Percentiles rank a stretch among this genome's conserved stretches.
phyloP scores from a whole-genome alignment of 2,113 vertebrate genomes.

The Zootoca vivipara region DNA sequence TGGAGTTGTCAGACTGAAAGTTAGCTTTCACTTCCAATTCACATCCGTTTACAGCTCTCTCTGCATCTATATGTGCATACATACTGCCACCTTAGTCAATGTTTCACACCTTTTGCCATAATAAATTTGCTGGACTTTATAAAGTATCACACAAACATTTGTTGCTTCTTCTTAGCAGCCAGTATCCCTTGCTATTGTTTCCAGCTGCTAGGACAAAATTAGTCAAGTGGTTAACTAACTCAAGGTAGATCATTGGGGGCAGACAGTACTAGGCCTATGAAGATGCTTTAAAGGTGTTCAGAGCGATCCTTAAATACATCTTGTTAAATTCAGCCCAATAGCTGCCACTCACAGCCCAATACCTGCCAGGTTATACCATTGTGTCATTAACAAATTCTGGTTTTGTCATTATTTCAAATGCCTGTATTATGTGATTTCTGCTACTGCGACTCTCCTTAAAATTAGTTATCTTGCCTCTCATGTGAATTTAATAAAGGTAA shows the following conservation, averaged over 20 bases:
- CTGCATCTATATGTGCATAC: neutral
- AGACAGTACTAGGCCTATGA: no score
- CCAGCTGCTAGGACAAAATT: no score
- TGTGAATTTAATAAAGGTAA: neutral
- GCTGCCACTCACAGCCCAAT: no score
- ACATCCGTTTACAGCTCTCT: neutral
- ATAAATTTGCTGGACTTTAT: no score
- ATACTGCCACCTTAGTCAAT: neutral
- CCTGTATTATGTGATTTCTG: neutral
- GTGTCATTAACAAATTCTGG: neutral
- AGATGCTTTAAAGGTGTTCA: neutral
- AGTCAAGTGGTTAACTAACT: no score
- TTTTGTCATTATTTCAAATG: rapidly evolving
- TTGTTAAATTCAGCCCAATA: neutral
- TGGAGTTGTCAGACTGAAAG: neutral
- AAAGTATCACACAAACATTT: no score
- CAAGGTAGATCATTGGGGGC: no score
- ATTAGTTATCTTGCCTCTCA: neutral
- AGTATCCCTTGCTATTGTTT: no score
- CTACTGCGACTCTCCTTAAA: neutral
- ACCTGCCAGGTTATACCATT: neutral
- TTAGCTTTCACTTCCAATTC: neutral
- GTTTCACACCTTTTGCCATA: no score
- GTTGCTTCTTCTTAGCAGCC: no score
- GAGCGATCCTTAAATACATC: neutral